These are phyloP conservation scores for Metacarcinus magister DNA, from an alignment of 2,888 invertebrate species.

Conservation along the genomic window DNA sequence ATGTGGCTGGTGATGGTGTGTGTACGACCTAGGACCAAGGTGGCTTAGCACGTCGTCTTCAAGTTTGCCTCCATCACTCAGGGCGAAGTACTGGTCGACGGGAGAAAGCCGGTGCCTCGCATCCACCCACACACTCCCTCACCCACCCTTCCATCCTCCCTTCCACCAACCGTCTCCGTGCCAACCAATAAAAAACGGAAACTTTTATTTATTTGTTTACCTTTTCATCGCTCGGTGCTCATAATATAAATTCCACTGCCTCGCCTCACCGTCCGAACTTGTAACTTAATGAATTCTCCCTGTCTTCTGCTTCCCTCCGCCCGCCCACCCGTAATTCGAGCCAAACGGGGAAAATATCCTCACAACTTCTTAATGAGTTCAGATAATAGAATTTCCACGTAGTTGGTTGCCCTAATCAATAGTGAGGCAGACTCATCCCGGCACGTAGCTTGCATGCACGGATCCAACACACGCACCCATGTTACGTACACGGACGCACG, in stretches of 20 bases:
- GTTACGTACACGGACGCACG: neutral
- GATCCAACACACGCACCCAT: neutral
- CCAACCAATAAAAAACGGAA: neutral
- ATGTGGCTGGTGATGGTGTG: neutral
- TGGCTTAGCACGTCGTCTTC: neutral
- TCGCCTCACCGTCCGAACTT: neutral
- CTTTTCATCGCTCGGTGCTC: neutral
- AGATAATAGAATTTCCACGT: slow-evolving; percentile 65
- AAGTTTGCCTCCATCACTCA: slow-evolving; percentile 39
- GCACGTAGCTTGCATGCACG: neutral
- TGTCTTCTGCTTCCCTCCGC: slow-evolving; percentile 11
- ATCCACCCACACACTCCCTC: neutral
- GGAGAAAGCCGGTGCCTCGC: neutral
- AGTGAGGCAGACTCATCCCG: neutral
- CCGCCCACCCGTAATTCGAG: slow-evolving; percentile 64
- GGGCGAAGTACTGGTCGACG: neutral
- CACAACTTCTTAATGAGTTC: slow-evolving; percentile 68
- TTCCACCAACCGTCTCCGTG: neutral
- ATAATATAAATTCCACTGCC: slow-evolving; percentile 44
- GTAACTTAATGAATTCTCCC: slow-evolving; percentile 53
- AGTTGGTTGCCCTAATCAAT: neutral
- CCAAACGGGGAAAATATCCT: slow-evolving; percentile 40
- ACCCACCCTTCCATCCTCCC: neutral
- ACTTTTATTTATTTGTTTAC: neutral
- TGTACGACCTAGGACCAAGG: neutral